Evolutionary conservation across 1,140 invertebrate species (phyloP).

Genomic region (Leptinotarsa texana): DNA sequence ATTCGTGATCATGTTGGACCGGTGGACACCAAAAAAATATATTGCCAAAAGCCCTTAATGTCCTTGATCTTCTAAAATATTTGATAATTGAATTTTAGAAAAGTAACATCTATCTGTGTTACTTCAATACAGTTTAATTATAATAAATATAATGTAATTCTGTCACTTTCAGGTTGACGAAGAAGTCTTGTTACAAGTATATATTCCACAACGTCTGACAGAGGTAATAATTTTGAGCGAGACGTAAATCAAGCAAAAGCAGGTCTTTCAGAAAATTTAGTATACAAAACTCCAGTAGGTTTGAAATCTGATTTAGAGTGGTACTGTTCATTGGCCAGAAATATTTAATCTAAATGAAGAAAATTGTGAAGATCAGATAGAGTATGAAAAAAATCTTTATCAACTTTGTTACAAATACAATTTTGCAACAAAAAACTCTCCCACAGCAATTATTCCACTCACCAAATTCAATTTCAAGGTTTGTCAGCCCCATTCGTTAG

Average conservation of each 20-base stretch:
- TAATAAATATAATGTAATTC: not conserved
- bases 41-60: too few relatives aligned
- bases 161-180: constrained; percentile 64
- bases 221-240: constrained; percentile 89
- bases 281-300: constrained; percentile 84
- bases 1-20: too few relatives aligned
- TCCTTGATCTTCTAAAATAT: too few relatives aligned
- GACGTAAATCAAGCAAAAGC: constrained; percentile 82
- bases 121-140: not conserved
- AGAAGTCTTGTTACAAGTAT: constrained; percentile 92
- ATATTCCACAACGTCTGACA: constrained; percentile 91
- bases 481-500: too few relatives aligned
- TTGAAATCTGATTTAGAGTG: constrained; percentile 79
- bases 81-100: too few relatives aligned
- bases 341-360: constrained; percentile 59
- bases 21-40: too few relatives aligned
- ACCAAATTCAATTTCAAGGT: too few relatives aligned
- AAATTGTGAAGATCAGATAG: constrained; percentile 51
- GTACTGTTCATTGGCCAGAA: constrained; percentile 65
- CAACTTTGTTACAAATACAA: not conserved
- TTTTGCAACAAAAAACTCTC: too few relatives aligned
- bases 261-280: constrained; percentile 72
- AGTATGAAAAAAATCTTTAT: constrained; percentile 56
- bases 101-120: not conserved
- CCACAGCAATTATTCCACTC: too few relatives aligned